Evolutionary conservation across 2,113 vertebrate genomes (phyloP).

Genomic region (Balaenoptera acutorostrata): DNA sequence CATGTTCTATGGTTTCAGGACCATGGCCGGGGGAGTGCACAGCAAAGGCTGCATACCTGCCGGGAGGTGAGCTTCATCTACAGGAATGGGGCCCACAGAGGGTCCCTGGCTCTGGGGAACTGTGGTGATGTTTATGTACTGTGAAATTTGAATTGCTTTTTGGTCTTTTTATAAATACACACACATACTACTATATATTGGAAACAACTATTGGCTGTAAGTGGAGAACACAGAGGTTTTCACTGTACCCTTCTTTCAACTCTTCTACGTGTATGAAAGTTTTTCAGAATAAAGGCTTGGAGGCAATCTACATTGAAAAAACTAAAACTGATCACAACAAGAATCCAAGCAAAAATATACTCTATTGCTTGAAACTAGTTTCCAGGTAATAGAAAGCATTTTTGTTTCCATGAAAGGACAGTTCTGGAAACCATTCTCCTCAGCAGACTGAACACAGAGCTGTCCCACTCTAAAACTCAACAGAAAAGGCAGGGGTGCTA

Average conservation of each 20-base stretch:
- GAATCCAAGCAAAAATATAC: neutral
- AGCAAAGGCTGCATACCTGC: neutral
- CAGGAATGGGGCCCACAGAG: fast-evolving
- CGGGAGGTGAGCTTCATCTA: neutral
- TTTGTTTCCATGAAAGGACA: neutral
- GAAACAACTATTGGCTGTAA: neutral
- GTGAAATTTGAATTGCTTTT: neutral
- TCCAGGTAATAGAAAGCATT: neutral
- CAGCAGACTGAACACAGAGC: neutral
- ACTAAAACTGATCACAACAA: neutral
- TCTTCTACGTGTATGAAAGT: neutral
- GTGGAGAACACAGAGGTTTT: neutral
- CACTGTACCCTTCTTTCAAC: neutral
- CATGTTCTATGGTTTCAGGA: neutral
- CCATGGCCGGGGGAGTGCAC: fast-evolving
- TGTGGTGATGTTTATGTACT: neutral
- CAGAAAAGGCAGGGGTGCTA: neutral
- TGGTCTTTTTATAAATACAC: neutral
- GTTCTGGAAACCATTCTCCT: neutral
- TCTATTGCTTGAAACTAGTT: neutral
- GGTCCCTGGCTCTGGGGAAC: neutral
- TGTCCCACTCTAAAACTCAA: too few species aligned
- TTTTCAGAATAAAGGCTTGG: neutral
- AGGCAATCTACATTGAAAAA: neutral
- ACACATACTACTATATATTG: neutral